Conservation (phyloP, 2,888 invertebrate species). For the Urechis unicinctus region DNA sequence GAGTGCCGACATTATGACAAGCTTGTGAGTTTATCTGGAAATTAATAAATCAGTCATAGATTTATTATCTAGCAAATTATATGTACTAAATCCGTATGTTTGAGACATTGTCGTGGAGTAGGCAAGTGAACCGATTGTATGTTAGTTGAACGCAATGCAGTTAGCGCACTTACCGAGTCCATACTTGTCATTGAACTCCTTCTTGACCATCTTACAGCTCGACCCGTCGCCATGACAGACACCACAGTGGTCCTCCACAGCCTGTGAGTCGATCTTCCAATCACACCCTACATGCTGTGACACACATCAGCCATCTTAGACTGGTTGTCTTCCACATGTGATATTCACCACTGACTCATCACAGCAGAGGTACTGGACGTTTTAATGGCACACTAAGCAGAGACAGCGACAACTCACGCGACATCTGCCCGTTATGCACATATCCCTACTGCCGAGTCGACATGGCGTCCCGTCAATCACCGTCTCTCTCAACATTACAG, state of each 20-base stretch:
- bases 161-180: slow-evolving; percentile 10
- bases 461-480: slow-evolving; percentile 82
- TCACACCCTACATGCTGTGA: slow-evolving; percentile 83
- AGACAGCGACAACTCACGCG: slow-evolving; percentile 57
- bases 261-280: slow-evolving; percentile 74
- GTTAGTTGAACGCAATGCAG: too few species aligned
- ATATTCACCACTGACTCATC: too few species aligned
- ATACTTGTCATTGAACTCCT: slow-evolving; percentile 54
- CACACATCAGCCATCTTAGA: neutral
- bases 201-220: slow-evolving; percentile 67
- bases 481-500: slow-evolving; percentile 68
- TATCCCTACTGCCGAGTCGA: slow-evolving; percentile 70
- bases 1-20: neutral
- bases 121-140: too few species aligned
- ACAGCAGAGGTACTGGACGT: too few species aligned
- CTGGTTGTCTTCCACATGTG: too few species aligned
- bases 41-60: neutral
- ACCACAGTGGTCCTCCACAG: slow-evolving; percentile 77
- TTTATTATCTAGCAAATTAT: neutral
- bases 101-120: too few species aligned
- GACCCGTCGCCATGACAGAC: slow-evolving; percentile 79
- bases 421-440: slow-evolving; percentile 75
- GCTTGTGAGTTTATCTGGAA: too few species aligned
- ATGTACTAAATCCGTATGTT: neutral
- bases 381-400: too few species aligned